Conservation (phyloP, 2,113 vertebrate genomes). For the Atherinomorus stipes region DNA sequence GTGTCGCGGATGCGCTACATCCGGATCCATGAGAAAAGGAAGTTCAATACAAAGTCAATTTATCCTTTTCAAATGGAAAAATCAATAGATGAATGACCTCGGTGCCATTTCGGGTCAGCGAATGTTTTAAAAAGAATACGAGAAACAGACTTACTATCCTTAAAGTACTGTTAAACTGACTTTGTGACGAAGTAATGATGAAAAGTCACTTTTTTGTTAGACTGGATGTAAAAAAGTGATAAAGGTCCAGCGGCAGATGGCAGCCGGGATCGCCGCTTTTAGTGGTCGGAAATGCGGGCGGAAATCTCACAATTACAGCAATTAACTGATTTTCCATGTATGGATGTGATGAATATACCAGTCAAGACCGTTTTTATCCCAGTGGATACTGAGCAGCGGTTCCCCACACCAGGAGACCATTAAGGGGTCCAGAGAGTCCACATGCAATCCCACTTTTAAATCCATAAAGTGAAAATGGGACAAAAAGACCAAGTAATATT, state of each 20-base stretch:
- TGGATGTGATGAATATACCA: constrained; percentile 63
- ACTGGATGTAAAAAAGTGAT: constrained; percentile 49
- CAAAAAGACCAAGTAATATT: too few species aligned
- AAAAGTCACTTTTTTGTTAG: neutral
- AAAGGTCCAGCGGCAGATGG: constrained; percentile 66
- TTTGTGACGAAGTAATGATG: constrained; percentile 8
- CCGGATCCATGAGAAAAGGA: constrained; percentile 82
- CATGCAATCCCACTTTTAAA: too few species aligned
- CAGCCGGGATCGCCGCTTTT: constrained; percentile 53
- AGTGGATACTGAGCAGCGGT: constrained; percentile 25
- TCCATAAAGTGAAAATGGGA: too few species aligned
- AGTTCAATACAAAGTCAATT: constrained; percentile 84
- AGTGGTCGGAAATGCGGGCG: constrained; percentile 73
- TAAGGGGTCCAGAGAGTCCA: neutral
- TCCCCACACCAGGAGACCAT: constrained; percentile 10
- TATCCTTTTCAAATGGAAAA: constrained; percentile 84
- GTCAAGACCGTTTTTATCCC: constrained; percentile 42
- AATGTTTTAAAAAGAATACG: constrained; percentile 20
- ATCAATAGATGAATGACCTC: constrained; percentile 76
- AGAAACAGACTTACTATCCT: neutral
- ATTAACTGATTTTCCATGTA: constrained; percentile 74
- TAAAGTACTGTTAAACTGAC: constrained; percentile 17
- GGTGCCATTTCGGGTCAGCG: constrained; percentile 54
- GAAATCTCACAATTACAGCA: constrained; percentile 75
- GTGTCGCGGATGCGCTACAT: constrained; percentile 81